phyloP scores from a whole-genome alignment of 2,113 vertebrate genomes.

The Sinocyclocheilus rhinocerous region DNA sequence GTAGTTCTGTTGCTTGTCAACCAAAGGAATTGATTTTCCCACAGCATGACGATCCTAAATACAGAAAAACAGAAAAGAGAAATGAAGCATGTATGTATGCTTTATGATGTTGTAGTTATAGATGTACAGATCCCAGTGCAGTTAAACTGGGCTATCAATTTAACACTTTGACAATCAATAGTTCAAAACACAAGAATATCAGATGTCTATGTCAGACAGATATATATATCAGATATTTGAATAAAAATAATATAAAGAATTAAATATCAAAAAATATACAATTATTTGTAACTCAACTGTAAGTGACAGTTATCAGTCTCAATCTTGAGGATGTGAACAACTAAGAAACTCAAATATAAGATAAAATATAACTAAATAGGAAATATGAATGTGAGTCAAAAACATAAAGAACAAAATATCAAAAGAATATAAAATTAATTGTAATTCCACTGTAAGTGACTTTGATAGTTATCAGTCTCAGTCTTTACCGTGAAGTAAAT shows the following conservation, averaged over 20 bases:
- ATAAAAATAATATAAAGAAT: too few species aligned
- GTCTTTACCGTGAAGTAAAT: slow-evolving; percentile 77
- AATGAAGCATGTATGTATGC: background rate
- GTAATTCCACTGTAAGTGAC: background rate
- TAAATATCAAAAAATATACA: too few species aligned
- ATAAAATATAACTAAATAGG: too few species aligned
- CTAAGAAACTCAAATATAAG: too few species aligned
- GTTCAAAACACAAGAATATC: background rate
- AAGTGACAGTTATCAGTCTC: too few species aligned
- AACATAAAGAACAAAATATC: too few species aligned
- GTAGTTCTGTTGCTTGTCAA: slow-evolving; percentile 78
- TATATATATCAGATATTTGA: too few species aligned
- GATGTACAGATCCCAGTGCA: background rate
- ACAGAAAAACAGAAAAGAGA: background rate
- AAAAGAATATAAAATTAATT: background rate
- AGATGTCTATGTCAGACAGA: too few species aligned
- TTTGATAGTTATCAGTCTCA: background rate
- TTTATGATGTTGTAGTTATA: background rate
- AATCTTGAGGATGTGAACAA: too few species aligned
- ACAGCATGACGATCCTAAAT: slow-evolving; percentile 72
- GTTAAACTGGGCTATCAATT: background rate
- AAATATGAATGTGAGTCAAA: too few species aligned
- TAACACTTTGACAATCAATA: background rate
- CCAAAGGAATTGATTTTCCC: slow-evolving; percentile 64
- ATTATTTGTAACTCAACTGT: too few species aligned